Evolutionary conservation across 2,113 vertebrate species (phyloP).

Genomic region (Stictonetta naevosa): DNA sequence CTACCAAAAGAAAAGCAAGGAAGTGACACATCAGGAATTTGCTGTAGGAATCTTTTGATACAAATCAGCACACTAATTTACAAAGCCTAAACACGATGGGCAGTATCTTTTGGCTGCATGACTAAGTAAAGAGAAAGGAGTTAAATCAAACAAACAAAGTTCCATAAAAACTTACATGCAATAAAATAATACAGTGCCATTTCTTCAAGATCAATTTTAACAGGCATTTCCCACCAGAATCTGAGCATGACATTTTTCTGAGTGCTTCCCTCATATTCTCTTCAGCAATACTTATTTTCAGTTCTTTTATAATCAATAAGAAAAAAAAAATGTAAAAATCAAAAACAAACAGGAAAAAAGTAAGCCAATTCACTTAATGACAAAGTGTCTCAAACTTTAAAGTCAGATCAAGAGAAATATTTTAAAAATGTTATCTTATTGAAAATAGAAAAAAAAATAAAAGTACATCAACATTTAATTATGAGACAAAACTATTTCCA

Average conservation of each 20-base stretch:
- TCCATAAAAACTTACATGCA: not conserved
- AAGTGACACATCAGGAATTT: not conserved
- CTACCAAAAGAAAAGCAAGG: not conserved
- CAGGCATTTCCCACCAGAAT: not conserved
- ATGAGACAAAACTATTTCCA: not conserved
- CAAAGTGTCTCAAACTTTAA: not conserved
- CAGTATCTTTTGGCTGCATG: not conserved
- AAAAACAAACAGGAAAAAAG: too few relatives aligned
- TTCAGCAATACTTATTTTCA: not conserved
- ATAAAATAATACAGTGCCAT: not conserved
- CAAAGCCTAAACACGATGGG: not conserved
- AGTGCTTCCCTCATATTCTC: not conserved
- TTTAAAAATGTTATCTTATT: not conserved
- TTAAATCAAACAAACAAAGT: not conserved
- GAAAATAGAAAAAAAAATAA: not conserved
- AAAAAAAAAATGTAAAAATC: not conserved
- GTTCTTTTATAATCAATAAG: not conserved
- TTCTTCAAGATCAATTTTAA: not conserved
- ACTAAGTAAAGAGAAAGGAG: not conserved
- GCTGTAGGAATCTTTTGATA: not conserved
- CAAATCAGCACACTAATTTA: rapidly evolving
- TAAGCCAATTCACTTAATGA: not conserved
- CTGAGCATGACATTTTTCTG: not conserved
- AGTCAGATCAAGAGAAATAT: not conserved
- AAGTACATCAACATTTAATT: not conserved